Evolutionary conservation across 2,113 vertebrate species (phyloP), one percentile per base, ranked within the genome.

Genomic region (Brachyhypopomus gauderio): DNA sequence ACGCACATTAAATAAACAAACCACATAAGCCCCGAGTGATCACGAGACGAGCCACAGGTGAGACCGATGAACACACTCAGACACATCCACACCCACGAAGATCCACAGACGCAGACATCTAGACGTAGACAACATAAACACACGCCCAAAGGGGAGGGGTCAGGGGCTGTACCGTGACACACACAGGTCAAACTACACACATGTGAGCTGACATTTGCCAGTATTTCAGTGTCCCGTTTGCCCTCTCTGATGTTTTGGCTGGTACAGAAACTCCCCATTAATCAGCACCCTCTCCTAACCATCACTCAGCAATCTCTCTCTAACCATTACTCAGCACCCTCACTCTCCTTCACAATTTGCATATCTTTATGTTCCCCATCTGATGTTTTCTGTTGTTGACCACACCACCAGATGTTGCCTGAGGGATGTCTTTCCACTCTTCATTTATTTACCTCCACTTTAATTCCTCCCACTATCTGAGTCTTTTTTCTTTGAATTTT

Each of bases 331-430:
- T 80, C 66, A 59, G 77, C 76, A 30, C 55, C 25, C 72, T 77
- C 80, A 14, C 45, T 11, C 55, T 62, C n/a, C 58, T 81, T 69
- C 82, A 71, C 52, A 77, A 63, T 86, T 80, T 71, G 75, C 56
- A 38, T 72, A 56, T 81, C 80, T 74, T 80, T 81, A 77, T 77
- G 77, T 69, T 76, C 64, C 67, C 22, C 23, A 48, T 48, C 58
- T 83, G 72, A 71, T 81, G 83, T 82, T 77, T 82, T 75, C 22
- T 56, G 62, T 76, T 77, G 80, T 84, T 86, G 81, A 83, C 83
- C 80, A 81, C 48, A 56, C 34, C 71, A 83, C 56, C 74, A 85
- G 81, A 81, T 85, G 81, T 69, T 79, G 71, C 86, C 84, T 55
- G 41, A 60, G 86, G 78, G 66, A 73, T 72, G 30, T 59, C 48